Base-by-base conservation (phyloP, 2,797 vertebrate genomes). In the Gymnoscopelus microlampas region DNA sequence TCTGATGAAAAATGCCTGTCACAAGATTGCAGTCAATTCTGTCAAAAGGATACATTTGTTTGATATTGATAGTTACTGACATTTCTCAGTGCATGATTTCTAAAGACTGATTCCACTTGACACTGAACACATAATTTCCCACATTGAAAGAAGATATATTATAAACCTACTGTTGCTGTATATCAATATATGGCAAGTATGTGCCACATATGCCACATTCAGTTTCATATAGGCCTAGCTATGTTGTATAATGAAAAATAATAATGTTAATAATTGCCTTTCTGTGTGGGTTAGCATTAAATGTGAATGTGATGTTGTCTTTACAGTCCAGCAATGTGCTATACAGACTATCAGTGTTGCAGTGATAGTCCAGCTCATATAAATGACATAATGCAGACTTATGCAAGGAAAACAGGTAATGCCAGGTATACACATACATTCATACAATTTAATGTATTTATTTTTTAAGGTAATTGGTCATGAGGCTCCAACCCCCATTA, bases 351-450 rank as follows among this genome's bases (percentile, higher is more conserved):
- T 93, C 88, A 89, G 93, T 93, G 71, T 84, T 94, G 81, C 91
- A 76, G 86, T 78, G 94, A 88, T 53, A 81, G 90, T 66, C 66
- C 88, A 55, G 91, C 96, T 81, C 94, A 95, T 89, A 94, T 99
- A 83, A 90, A 94, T 85, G 95, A 96, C 79, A 89, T 95, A 86
- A 93, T 99, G 90, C 92, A 86, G 78, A 88, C 92, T 56, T 93
- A 95, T 72, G 96, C 97, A 51, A 77, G 83, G 80, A 87, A 92
- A 91, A 88, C 95, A 96, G 98, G 98, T 99, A 95, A 77, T 13
- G 44, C 48, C 15, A 68, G 35, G 68, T 60, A 10, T 5, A 44
- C 39, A 44, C 39, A 44, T 7, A 44, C 39, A 4, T 7, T 24
- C 65, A 44, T 4, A 29, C 26, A 29, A 29, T 29, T 29, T 3